These are phyloP conservation scores for Eubasilissa splendida DNA, from an alignment of 2,888 invertebrate genomes.

Conservation along the genomic window DNA sequence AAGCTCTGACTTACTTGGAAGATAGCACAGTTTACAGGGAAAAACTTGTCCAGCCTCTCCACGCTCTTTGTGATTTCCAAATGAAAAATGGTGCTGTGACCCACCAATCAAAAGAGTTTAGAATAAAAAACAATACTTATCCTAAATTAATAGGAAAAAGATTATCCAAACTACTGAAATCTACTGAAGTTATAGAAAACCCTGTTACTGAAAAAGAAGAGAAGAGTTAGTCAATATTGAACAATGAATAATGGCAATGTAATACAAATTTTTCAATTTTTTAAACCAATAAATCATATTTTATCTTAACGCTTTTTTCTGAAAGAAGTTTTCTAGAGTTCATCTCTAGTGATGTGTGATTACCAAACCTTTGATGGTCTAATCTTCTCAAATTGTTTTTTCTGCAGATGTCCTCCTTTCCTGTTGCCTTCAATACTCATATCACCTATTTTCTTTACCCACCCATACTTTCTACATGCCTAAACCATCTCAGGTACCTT, in stretches of 20 bases:
- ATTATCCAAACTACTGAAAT: constrained; percentile 74
- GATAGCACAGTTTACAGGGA: constrained; percentile 76
- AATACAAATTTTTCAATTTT: not conserved
- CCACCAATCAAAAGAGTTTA: constrained; percentile 93
- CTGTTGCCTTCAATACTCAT: no score
- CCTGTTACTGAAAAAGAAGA: not conserved
- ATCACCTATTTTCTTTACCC: no score
- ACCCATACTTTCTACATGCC: no score
- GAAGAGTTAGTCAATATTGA: not conserved
- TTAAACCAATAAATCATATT: no score
- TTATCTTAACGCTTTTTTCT: no score
- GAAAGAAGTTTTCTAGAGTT: no score
- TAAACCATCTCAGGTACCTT: no score
- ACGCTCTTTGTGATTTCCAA: constrained; percentile 89
- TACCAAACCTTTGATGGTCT: no score
- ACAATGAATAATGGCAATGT: not conserved
- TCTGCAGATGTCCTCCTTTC: no score
- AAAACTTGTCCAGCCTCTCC: constrained; percentile 83
- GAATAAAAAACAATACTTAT: constrained; percentile 85
- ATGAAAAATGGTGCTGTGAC: constrained; percentile 92
- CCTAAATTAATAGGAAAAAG: constrained; percentile 87
- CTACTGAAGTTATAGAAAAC: constrained; percentile 60
- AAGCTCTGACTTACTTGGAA: constrained; percentile 86
- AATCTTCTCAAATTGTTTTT: no score
- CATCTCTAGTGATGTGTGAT: no score